Evolutionary conservation across 1,140 invertebrate species (phyloP), one percentile per base, ranked within the genome.

Genomic region (Leptestheria dahalacensis): DNA sequence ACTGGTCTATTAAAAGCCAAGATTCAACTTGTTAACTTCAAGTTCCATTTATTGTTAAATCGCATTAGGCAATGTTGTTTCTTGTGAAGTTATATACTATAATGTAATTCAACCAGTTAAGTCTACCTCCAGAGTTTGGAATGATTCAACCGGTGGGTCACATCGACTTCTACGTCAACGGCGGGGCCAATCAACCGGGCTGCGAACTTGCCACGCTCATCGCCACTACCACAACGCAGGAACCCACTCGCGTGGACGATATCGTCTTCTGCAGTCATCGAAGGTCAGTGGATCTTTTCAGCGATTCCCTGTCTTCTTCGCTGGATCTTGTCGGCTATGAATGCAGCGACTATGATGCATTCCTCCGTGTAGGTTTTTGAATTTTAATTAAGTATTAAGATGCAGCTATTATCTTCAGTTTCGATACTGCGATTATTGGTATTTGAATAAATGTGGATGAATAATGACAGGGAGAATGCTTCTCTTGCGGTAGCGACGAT

Each of bases 121-220:
- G 23, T 6, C 18, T 29, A 15, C 18, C 46, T 18, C 3, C 47
- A 85, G 86, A 86, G 62, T 88, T 87, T 67, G 86, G 88, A 46
- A 89, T 89, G 81, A 83, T 80, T 12, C 83, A 88, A 67, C 82
- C 86, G 0, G 85, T 86, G 63, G 87, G 87, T 0, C 86, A 90
- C 68, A 68, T 90, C 60, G 87, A 91, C 69, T 91, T 91, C 69
- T 91, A 91, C 68, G 87, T 87, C 0, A 91, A 91, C 70, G 87
- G 88, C 65, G 88, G 86, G 2, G 85, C 84, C 68, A 82, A 86
- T 62, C 89, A 92, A 68, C 88, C 88, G 0, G 88, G 88, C 0
- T 93, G 90, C 70, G 76, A 76, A 1, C 81, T 79, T 0, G 82
- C 80, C 0, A 74, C 83, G 1, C 73, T 82, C 59, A 85, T 84